Conservation (phyloP, 2,888 invertebrate species). For the Microdon myrmicae region DNA sequence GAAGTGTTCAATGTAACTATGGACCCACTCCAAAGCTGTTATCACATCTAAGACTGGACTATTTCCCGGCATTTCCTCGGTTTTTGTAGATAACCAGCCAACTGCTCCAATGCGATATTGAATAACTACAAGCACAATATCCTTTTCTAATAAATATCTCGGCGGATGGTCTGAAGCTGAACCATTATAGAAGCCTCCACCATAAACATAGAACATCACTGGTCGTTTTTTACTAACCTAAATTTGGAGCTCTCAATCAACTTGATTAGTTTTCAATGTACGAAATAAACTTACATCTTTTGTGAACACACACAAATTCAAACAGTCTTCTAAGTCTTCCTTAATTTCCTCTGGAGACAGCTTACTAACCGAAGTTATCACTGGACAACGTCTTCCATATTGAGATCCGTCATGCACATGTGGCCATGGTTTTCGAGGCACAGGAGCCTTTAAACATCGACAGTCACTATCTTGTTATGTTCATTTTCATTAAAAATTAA, state of each 20-base stretch:
- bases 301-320: conserved; percentile 63
- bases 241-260: neutral
- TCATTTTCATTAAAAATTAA: conserved; percentile 4
- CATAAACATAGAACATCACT: conserved; percentile 67
- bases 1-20: conserved; percentile 67
- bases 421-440: conserved; percentile 60
- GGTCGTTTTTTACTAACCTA: conserved; percentile 60
- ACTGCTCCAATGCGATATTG: conserved; percentile 69
- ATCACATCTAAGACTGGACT: conserved; percentile 69
- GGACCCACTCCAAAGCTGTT: conserved; percentile 69
- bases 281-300: conserved; percentile 58
- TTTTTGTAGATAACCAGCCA: conserved; percentile 69
- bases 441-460: conserved; percentile 56
- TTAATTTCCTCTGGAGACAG: conserved; percentile 49
- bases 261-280: neutral
- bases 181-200: conserved; percentile 66
- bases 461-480: conserved; percentile 1
- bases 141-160: conserved; percentile 66
- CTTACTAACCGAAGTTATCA: conserved; percentile 55
- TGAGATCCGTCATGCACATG: conserved; percentile 57
- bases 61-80: conserved; percentile 69
- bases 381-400: conserved; percentile 63
- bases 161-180: conserved; percentile 64
- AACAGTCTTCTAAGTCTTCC: conserved; percentile 63
- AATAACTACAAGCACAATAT: conserved; percentile 68